Percentiles rank a stretch among this genome's conserved stretches.
These are phyloP conservation scores for Actias luna DNA, from an alignment of 2,888 invertebrate genomes.

Conservation along the genomic window DNA sequence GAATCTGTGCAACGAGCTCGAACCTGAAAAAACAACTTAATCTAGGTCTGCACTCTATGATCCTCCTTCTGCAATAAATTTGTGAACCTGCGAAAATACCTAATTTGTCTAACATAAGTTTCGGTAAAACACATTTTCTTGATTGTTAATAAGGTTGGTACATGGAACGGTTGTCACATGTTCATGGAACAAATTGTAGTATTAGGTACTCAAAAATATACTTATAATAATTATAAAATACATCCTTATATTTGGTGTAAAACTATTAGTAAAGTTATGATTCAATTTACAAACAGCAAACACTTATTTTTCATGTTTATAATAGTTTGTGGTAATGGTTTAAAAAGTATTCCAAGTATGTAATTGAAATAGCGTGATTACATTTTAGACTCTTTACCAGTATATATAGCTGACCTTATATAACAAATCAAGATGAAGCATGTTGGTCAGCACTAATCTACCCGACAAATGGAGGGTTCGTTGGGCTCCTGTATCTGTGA, in stretches of 20 bases:
- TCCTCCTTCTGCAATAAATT: not conserved
- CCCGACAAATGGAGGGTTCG: constrained; percentile 52
- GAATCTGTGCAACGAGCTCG: constrained; percentile 37
- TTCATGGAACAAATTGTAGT: no score
- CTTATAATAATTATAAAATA: not conserved
- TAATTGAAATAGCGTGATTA: no score
- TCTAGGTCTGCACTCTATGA: not conserved
- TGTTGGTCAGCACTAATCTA: constrained; percentile 56
- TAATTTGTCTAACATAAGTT: no score
- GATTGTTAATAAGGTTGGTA: no score
- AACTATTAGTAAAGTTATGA: not conserved
- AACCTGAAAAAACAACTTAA: constrained; percentile 37
- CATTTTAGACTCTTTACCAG: not conserved
- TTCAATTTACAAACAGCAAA: not conserved
- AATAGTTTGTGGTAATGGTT: not conserved
- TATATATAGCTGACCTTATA: constrained; percentile 51
- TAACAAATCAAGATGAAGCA: constrained; percentile 49
- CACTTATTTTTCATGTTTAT: not conserved
- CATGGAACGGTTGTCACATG: no score
- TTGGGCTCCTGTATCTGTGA: constrained; percentile 42
- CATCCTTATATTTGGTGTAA: no score
- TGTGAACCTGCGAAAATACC: not conserved
- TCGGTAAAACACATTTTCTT: not conserved
- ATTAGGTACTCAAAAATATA: no score
- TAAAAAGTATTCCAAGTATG: not conserved